Evolutionary conservation across 2,888 invertebrate species (phyloP).

Genomic region (Latrodectus elegans): DNA sequence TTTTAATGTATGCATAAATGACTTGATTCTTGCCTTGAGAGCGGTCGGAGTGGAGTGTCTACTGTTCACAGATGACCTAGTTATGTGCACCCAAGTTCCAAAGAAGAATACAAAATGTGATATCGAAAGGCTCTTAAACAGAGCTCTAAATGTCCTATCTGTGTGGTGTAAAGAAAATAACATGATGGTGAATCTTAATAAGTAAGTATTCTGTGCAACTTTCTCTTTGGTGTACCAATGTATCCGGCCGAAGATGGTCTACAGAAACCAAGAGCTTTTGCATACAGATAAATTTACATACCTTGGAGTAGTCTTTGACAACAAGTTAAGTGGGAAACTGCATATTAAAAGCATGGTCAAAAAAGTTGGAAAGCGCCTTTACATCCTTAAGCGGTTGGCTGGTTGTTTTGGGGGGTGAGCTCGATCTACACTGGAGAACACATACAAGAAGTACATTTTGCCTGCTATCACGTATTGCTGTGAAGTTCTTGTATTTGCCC

Average conservation of each 20-base stretch:
- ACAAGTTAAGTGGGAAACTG: constrained; percentile 12
- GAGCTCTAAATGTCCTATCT: neutral
- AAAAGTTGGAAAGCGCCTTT: no score
- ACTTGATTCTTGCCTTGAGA: no score
- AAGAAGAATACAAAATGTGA: neutral
- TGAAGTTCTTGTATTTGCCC: no score
- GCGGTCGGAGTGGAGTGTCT: neutral
- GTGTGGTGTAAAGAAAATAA: neutral
- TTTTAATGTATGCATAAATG: no score
- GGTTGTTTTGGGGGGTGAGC: no score
- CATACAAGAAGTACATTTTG: no score
- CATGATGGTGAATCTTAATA: no score
- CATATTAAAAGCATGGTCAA: neutral
- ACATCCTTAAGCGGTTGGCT: no score
- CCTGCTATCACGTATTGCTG: no score
- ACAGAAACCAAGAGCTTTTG: neutral
- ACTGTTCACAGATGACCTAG: neutral
- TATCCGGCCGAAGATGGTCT: neutral
- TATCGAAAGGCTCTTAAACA: neutral
- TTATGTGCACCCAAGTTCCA: neutral
- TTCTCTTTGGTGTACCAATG: neutral
- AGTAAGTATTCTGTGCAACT: neutral
- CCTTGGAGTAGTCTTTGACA: constrained; percentile 6
- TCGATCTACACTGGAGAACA: no score
- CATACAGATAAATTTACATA: constrained; percentile 19